phyloP scores from a whole-genome alignment of 2,113 vertebrate species.

The Progne subis region DNA sequence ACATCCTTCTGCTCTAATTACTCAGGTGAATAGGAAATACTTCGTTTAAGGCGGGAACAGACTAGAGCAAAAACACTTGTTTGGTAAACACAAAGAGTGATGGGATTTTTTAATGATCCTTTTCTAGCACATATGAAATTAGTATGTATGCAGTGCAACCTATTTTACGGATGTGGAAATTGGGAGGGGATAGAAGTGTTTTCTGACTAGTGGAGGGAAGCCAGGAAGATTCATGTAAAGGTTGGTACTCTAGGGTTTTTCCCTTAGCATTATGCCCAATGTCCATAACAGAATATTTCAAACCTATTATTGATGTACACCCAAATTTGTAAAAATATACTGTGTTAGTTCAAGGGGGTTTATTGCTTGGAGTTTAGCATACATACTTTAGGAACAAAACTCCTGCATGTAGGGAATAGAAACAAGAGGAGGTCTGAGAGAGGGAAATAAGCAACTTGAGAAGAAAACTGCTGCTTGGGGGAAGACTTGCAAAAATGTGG shows the following conservation, averaged over 20 bases:
- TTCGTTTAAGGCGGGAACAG: slow-evolving; percentile 77
- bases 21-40: slow-evolving; percentile 81
- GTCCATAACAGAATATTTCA: neutral
- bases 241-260: neutral
- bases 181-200: neutral
- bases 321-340: neutral
- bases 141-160: slow-evolving; percentile 14
- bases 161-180: neutral
- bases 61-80: slow-evolving; percentile 77
- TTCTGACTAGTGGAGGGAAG: neutral
- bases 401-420: neutral
- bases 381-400: neutral
- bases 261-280: neutral
- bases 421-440: slow-evolving; percentile 38
- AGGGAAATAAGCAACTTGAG: slow-evolving; percentile 36
- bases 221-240: neutral
- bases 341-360: neutral
- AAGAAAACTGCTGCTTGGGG: neutral
- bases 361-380: neutral
- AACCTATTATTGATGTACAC: neutral
- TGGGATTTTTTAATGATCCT: slow-evolving; percentile 53
- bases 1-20: slow-evolving; percentile 86
- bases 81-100: slow-evolving; percentile 78
- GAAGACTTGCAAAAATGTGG: neutral
- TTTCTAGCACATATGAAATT: slow-evolving; percentile 54